phyloP scores from a whole-genome alignment of 2,113 vertebrate genomes.

The Piliocolobus tephrosceles region DNA sequence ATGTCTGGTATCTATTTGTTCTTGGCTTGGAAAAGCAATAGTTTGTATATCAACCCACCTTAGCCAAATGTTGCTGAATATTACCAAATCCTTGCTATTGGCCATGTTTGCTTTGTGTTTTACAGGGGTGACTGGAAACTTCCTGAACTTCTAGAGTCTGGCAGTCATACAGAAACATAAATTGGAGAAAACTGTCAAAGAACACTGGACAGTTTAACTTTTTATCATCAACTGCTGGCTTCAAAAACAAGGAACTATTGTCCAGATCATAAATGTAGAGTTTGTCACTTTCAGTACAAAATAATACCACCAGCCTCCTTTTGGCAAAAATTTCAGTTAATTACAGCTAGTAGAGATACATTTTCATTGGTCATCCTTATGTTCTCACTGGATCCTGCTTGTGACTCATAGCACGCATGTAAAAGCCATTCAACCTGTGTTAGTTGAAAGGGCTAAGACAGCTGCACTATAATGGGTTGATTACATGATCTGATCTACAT shows the following conservation, averaged over 20 bases:
- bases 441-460: not conserved
- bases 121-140: not conserved
- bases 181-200: not conserved
- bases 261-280: not conserved
- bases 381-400: not conserved
- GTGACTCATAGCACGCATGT: not conserved
- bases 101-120: not conserved
- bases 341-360: not conserved
- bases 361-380: not conserved
- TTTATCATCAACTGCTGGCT: not conserved
- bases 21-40: not conserved
- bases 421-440: conserved; percentile 3
- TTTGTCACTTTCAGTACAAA: not conserved
- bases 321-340: not conserved
- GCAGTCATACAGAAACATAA: not conserved
- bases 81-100: not conserved
- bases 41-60: not conserved
- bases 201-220: not conserved
- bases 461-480: not conserved
- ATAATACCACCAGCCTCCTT: not conserved
- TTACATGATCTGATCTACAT: not conserved
- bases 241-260: not conserved
- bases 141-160: not conserved
- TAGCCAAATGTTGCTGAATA: not conserved
- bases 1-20: not conserved